These are phyloP conservation scores for Calcarius lapponicus DNA, from an alignment of 2,797 vertebrate genomes.

Conservation along the genomic window DNA sequence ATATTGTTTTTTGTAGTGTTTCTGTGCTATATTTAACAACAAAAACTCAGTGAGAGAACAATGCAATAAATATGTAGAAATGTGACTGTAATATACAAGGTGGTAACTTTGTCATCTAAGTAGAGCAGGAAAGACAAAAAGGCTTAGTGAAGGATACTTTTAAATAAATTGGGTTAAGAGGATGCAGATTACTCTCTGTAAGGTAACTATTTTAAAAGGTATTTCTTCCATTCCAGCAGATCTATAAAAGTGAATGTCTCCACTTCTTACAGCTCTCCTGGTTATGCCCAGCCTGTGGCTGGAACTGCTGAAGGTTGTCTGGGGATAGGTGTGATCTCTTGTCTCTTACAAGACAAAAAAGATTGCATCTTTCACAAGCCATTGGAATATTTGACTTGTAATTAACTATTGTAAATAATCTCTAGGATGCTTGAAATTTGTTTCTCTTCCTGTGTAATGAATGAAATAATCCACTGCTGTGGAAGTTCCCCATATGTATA, in stretches of 20 bases:
- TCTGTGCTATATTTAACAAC: neutral
- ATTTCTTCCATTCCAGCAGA: neutral
- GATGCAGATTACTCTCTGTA: slow-evolving; percentile 15
- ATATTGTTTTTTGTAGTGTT: neutral
- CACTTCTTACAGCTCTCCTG: neutral
- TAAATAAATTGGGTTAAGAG: slow-evolving; percentile 58
- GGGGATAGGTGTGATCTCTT: neutral
- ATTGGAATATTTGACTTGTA: neutral
- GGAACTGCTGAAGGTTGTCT: neutral
- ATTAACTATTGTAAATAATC: neutral
- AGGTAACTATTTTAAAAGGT: slow-evolving; percentile 17
- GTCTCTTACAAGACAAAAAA: neutral
- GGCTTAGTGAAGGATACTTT: slow-evolving; percentile 26
- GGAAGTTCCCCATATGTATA: neutral
- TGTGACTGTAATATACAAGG: neutral
- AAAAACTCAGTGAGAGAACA: neutral
- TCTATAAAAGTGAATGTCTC: neutral
- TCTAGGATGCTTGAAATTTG: neutral
- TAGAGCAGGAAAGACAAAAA: slow-evolving; percentile 35
- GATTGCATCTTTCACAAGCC: neutral
- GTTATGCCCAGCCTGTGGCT: neutral
- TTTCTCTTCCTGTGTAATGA: neutral
- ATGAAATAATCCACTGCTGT: neutral
- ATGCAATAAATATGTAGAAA: neutral
- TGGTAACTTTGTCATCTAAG: neutral